phyloP scores from a whole-genome alignment of 2,113 vertebrate genomes.

The Blennius ocellaris region DNA sequence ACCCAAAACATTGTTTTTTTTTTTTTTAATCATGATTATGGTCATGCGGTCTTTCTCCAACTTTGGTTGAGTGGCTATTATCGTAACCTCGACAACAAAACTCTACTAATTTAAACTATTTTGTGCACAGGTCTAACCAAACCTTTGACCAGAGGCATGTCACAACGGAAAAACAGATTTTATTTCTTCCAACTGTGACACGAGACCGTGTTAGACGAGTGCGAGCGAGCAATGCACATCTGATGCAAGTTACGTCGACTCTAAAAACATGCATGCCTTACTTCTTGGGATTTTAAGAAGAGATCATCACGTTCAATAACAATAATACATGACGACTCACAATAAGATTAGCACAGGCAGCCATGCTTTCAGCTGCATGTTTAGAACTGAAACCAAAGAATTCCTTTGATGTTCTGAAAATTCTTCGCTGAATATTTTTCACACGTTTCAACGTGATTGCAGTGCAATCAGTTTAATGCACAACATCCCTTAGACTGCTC shows the following conservation, averaged over 20 bases:
- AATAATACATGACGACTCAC: too few species aligned
- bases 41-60: neutral
- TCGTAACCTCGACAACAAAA: neutral
- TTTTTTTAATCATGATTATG: neutral
- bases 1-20: neutral
- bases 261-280: too few species aligned
- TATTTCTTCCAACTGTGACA: neutral
- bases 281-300: too few species aligned
- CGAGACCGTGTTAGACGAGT: neutral
- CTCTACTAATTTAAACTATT: neutral
- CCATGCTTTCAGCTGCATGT: too few species aligned
- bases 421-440: too few species aligned
- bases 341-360: too few species aligned
- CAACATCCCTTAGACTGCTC: too few species aligned
- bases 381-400: too few species aligned
- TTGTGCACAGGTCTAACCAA: neutral
- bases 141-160: neutral
- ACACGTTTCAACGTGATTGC: too few species aligned
- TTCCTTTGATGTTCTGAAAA: too few species aligned
- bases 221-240: neutral
- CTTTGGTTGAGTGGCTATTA: neutral
- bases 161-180: neutral
- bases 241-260: neutral
- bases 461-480: too few species aligned
- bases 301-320: too few species aligned